phyloP scores from a whole-genome alignment of 2,113 vertebrate species.

The Baryphthengus martii region DNA sequence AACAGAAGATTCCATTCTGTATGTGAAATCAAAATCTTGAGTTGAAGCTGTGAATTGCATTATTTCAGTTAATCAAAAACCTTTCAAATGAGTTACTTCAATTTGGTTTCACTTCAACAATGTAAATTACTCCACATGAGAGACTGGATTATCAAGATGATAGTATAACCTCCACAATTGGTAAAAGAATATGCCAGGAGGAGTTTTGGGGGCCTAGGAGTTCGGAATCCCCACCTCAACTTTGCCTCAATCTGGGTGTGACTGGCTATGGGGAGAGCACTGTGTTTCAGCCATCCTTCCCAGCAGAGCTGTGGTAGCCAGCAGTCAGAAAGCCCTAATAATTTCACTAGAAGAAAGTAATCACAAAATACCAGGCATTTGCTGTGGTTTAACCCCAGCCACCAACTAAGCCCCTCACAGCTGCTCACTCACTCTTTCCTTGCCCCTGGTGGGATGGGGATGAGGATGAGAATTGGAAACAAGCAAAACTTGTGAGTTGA shows the following conservation, averaged over 20 bases:
- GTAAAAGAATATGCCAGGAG: neutral
- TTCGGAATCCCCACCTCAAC: neutral
- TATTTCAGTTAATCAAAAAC: neutral
- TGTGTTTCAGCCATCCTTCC: neutral
- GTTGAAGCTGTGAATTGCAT: neutral
- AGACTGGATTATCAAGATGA: neutral
- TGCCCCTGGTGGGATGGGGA: neutral
- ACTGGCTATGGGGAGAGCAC: accelerated
- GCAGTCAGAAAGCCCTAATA: neutral
- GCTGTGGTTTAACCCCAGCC: neutral
- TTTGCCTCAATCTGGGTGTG: neutral
- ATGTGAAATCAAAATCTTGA: neutral
- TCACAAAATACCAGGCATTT: neutral
- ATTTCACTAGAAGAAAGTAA: neutral
- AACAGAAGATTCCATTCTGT: neutral
- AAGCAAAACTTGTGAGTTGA: neutral
- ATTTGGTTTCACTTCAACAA: neutral
- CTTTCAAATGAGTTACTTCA: neutral
- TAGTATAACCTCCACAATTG: neutral
- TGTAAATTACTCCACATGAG: neutral
- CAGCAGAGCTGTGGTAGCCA: neutral
- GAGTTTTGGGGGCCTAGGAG: neutral
- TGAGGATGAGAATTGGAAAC: neutral
- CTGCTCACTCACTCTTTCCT: neutral
- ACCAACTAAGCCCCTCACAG: no score